A percentile compares a stretch with the other conserved stretches of the same genome.
Evolutionary conservation across 1,140 invertebrate species (phyloP).

Genomic region (Helicorthomorpha holstii): DNA sequence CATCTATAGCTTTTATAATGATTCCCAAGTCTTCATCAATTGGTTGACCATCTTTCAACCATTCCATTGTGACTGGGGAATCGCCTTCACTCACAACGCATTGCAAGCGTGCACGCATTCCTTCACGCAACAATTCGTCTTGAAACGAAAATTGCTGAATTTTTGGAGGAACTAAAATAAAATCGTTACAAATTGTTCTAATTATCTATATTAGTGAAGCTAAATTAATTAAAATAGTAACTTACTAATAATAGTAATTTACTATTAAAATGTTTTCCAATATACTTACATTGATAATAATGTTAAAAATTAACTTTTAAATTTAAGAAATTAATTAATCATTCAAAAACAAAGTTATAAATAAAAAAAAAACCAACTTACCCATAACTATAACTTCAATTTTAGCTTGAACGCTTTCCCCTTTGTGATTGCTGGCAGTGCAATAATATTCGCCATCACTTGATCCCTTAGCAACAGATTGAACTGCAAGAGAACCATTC

Average conservation of each 20-base stretch:
- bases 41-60: slow-evolving; percentile 17
- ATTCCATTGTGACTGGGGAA: slow-evolving; percentile 15
- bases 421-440: neutral
- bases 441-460: neutral
- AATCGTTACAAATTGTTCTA: neutral
- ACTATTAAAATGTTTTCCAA: too few relatives aligned
- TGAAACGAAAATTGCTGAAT: slow-evolving; percentile 40
- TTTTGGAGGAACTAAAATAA: slow-evolving; percentile 35
- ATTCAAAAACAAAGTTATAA: too few relatives aligned
- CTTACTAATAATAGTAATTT: too few relatives aligned
- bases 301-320: neutral
- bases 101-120: slow-evolving; percentile 26
- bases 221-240: neutral
- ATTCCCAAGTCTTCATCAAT: slow-evolving; percentile 3
- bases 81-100: slow-evolving; percentile 27
- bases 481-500: neutral
- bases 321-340: too few relatives aligned
- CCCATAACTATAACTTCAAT: neutral
- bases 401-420: neutral
- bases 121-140: slow-evolving; percentile 28
- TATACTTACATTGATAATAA: neutral
- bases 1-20: neutral
- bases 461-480: neutral
- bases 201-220: neutral
- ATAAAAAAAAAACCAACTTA: too few relatives aligned